These are phyloP conservation scores for Monopterus albus DNA, from an alignment of 2,113 vertebrate species.

Conservation along the genomic window DNA sequence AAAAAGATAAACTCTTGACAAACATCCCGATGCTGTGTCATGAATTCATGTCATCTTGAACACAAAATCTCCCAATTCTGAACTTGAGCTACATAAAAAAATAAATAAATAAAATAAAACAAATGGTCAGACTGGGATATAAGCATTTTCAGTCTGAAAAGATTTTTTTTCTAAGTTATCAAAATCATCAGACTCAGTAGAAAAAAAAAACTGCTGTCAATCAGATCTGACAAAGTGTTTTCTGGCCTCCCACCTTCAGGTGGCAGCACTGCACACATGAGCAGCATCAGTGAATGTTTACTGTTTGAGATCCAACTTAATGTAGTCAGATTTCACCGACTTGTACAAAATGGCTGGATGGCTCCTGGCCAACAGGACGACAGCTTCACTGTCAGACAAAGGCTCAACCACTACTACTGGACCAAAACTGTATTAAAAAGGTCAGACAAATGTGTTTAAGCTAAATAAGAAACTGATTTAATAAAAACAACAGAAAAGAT, in stretches of 20 bases:
- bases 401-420: accelerated
- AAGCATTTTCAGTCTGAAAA: too few relatives aligned
- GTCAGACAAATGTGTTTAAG: not conserved
- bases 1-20: too few relatives aligned
- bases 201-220: too few relatives aligned
- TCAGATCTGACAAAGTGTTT: slow-evolving; percentile 54
- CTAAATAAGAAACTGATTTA: not conserved
- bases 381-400: not conserved
- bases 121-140: too few relatives aligned
- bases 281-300: slow-evolving; percentile 24
- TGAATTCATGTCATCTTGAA: too few relatives aligned
- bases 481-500: not conserved
- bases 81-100: too few relatives aligned
- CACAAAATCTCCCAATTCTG: too few relatives aligned
- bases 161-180: too few relatives aligned
- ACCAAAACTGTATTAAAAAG: not conserved
- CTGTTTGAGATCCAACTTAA: slow-evolving; percentile 42
- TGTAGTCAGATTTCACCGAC: slow-evolving; percentile 68
- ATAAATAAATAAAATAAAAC: too few relatives aligned
- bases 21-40: too few relatives aligned
- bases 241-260: slow-evolving; percentile 65
- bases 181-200: too few relatives aligned
- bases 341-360: slow-evolving; percentile 75
- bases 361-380: slow-evolving; percentile 27
- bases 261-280: slow-evolving; percentile 54